Conservation (phyloP, 1,140 invertebrate genomes). For the Drosophila neocordata region DNA sequence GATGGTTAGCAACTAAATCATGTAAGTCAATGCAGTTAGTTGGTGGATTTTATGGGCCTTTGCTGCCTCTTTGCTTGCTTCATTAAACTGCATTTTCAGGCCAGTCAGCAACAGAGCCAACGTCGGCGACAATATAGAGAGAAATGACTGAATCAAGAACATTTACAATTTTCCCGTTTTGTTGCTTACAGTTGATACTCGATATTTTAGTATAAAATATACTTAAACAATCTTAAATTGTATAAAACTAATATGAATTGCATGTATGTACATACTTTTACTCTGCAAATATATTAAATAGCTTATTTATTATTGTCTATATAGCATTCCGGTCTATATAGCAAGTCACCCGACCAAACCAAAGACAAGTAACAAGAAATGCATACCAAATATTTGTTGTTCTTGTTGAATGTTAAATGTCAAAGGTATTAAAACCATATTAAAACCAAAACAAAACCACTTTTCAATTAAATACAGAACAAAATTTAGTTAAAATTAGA, state of each 20-base stretch:
- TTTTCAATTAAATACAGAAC: background rate
- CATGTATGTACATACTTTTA: no score
- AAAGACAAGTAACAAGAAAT: no score
- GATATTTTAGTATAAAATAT: background rate
- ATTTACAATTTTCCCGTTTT: constrained; percentile 63
- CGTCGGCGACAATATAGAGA: background rate
- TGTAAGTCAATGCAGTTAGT: constrained; percentile 72
- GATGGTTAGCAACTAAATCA: constrained; percentile 46
- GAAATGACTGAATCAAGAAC: constrained; percentile 41
- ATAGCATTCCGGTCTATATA: no score
- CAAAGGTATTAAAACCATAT: background rate
- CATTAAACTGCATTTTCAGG: constrained; percentile 74
- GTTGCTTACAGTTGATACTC: constrained; percentile 33
- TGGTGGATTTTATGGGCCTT: constrained; percentile 74
- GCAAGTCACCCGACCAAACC: no score
- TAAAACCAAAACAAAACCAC: background rate
- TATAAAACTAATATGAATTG: no score
- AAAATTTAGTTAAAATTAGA: background rate
- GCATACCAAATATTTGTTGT: no score
- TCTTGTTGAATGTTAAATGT: no score
- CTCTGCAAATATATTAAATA: no score
- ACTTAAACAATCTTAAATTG: no score
- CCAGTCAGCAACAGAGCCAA: constrained; percentile 66
- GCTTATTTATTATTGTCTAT: no score
- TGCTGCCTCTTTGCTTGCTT: constrained; percentile 55